Evolutionary conservation across 1,140 invertebrate species (phyloP).

Genomic region (Vanessa atalanta): DNA sequence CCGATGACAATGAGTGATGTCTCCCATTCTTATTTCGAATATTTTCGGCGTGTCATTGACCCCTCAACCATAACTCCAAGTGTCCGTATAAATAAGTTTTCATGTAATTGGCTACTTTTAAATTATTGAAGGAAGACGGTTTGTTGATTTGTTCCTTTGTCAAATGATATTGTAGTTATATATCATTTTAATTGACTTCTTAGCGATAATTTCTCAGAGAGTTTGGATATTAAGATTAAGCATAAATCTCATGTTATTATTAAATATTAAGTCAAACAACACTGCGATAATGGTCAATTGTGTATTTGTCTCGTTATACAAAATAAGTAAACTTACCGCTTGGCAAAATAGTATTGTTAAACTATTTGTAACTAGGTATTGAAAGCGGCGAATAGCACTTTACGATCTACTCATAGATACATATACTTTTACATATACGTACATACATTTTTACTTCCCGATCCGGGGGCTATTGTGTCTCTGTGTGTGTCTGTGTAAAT

Average conservation of each 20-base stretch:
- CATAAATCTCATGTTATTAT: neutral
- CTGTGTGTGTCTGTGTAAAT: too few relatives aligned
- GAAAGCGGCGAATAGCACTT: too few relatives aligned
- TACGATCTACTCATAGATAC: too few relatives aligned
- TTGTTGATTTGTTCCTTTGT: neutral
- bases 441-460: too few relatives aligned
- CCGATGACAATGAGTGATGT: slow-evolving; percentile 58
- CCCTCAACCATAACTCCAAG: slow-evolving; percentile 11
- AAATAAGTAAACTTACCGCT: too few relatives aligned
- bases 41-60: slow-evolving; percentile 59
- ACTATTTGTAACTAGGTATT: too few relatives aligned
- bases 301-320: too few relatives aligned
- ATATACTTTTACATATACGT: too few relatives aligned
- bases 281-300: too few relatives aligned
- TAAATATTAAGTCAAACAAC: neutral
- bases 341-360: too few relatives aligned
- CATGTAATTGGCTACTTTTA: neutral
- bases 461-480: too few relatives aligned
- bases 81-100: slow-evolving; percentile 6
- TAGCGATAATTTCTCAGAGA: slow-evolving; percentile 2
- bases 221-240: neutral
- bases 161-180: neutral
- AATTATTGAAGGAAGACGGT: neutral
- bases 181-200: slow-evolving; percentile 14
- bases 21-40: slow-evolving; percentile 55